Conservation (phyloP, 2,888 invertebrate genomes). For the Tetrapedia diversipes region DNA sequence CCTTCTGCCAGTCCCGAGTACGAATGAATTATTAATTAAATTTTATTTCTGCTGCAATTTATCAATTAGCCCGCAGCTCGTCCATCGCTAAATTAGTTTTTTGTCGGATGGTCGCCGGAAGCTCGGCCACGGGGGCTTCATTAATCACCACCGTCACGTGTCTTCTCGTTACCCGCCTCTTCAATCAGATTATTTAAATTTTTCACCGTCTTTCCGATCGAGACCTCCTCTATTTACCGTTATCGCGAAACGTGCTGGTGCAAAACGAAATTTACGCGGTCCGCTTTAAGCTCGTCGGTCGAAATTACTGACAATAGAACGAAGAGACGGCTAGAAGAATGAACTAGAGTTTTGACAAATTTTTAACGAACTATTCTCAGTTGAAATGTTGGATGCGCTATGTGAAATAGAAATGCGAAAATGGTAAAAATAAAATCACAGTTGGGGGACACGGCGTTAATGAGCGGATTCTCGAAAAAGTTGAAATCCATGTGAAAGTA, state of each 20-base stretch:
- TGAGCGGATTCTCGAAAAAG: too few relatives aligned
- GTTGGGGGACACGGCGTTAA: too few relatives aligned
- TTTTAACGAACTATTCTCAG: too few relatives aligned
- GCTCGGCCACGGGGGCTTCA: neutral
- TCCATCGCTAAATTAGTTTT: slow-evolving; percentile 23
- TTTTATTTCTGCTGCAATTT: slow-evolving; percentile 34
- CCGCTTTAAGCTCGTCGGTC: too few relatives aligned
- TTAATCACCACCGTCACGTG: slow-evolving; percentile 18
- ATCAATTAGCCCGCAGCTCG: neutral
- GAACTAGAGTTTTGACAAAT: too few relatives aligned
- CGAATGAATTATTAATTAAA: slow-evolving; percentile 18
- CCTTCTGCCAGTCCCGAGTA: neutral
- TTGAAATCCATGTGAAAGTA: too few relatives aligned
- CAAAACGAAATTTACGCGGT: too few relatives aligned
- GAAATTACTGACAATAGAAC: too few relatives aligned
- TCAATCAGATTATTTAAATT: slow-evolving; percentile 13
- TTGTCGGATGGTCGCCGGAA: neutral
- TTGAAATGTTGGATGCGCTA: too few relatives aligned
- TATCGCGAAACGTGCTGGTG: neutral
- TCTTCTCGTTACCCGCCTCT: neutral
- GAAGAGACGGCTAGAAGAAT: too few relatives aligned
- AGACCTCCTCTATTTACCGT: neutral
- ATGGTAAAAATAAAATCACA: too few relatives aligned
- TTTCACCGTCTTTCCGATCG: neutral
- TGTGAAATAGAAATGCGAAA: too few relatives aligned